These are phyloP conservation scores for Esox masquinongy DNA, from an alignment of 2,797 vertebrate species.

Conservation along the genomic window DNA sequence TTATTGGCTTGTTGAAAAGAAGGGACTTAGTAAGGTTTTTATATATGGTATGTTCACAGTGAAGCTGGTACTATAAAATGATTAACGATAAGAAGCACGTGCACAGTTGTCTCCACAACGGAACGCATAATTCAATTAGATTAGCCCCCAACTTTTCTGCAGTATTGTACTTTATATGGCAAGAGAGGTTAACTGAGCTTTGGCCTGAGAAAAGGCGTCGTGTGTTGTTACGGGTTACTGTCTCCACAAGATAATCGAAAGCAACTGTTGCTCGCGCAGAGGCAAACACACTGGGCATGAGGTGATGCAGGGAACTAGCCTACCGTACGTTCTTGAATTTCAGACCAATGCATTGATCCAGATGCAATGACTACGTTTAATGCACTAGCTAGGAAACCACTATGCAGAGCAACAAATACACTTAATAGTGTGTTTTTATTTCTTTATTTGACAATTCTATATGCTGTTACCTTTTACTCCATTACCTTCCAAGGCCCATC, in stretches of 20 bases:
- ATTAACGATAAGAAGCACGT: constrained; percentile 75
- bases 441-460: neutral
- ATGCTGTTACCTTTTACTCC: neutral
- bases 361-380: neutral
- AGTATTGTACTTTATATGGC: constrained; percentile 62
- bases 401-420: neutral
- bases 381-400: neutral
- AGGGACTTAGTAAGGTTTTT: constrained; percentile 55
- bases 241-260: constrained; percentile 56
- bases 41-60: constrained; percentile 58
- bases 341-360: neutral
- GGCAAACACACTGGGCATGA: constrained; percentile 14
- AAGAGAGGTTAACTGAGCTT: constrained; percentile 69
- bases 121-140: constrained; percentile 76
- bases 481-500: neutral
- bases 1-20: constrained; percentile 67
- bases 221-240: constrained; percentile 33
- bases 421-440: neutral
- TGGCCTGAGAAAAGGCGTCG: constrained; percentile 54
- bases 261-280: constrained; percentile 65
- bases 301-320: neutral
- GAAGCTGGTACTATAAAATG: constrained; percentile 69
- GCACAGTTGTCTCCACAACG: constrained; percentile 65
- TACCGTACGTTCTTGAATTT: neutral
- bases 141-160: constrained; percentile 66